Conservation (phyloP, 2,113 vertebrate genomes). For the Rattus norvegicus region GRCr8 NC_086032.1:16582001-16582500, state of each 20-base stretch:
- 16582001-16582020: background rate
- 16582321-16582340: too few species aligned
- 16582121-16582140: background rate
- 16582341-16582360: background rate
- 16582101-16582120: accelerated
- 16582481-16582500: background rate
- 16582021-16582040: background rate
- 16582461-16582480: background rate
- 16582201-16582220: background rate
- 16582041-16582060: background rate
- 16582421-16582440: background rate
- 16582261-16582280: background rate
- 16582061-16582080: background rate
- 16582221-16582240: constrained; percentile 48
- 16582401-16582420: constrained; percentile 32
- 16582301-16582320: too few species aligned
- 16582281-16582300: background rate
- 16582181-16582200: background rate
- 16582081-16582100: background rate
- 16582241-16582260: background rate
- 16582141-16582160: too few species aligned
- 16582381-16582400: constrained; percentile 30
- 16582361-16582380: background rate
- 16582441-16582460: constrained; percentile 13
- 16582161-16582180: background rate